Conservation (phyloP, 2,888 invertebrate genomes). For the Nemoura dubitans region DNA sequence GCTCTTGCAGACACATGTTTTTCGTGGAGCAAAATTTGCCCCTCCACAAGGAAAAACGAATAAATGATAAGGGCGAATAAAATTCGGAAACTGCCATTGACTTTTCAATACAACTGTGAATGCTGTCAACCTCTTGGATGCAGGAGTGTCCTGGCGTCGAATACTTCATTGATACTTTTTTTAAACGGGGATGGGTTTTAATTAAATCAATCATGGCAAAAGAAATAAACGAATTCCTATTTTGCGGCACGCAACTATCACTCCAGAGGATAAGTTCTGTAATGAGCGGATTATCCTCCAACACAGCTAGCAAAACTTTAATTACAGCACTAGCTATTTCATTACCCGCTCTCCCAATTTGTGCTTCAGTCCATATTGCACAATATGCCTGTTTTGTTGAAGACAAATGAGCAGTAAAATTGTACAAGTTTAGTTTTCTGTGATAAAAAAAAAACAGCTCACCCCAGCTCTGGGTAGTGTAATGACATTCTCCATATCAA, state of each 20-base stretch:
- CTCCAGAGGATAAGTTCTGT: slow-evolving; percentile 29
- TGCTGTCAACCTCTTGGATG: slow-evolving; percentile 29
- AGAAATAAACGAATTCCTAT: slow-evolving; percentile 22
- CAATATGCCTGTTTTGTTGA: background rate
- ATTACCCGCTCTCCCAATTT: background rate
- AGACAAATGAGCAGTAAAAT: background rate
- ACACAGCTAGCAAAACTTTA: background rate
- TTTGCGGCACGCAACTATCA: slow-evolving; percentile 41
- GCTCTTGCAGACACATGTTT: too few relatives aligned
- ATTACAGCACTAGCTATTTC: slow-evolving; percentile 29
- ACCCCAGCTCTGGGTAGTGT: slow-evolving; percentile 44
- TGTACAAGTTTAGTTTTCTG: slow-evolving; percentile 2
- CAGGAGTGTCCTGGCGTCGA: slow-evolving; percentile 33
- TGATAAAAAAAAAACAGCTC: slow-evolving; percentile 49
- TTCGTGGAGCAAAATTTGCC: too few relatives aligned
- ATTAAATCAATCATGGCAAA: slow-evolving; percentile 23
- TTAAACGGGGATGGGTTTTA: slow-evolving; percentile 1
- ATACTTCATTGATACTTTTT: background rate
- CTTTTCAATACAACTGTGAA: slow-evolving; percentile 37
- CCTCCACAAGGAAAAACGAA: too few relatives aligned
- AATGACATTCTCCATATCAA: slow-evolving; percentile 35
- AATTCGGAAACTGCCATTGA: background rate
- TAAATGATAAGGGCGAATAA: slow-evolving; percentile 32
- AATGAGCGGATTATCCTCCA: background rate
- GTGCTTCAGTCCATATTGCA: slow-evolving; percentile 20